phyloP scores from a whole-genome alignment of 53 echinoderm and acorn worm genomes.

The Arbacia lixula region DNA sequence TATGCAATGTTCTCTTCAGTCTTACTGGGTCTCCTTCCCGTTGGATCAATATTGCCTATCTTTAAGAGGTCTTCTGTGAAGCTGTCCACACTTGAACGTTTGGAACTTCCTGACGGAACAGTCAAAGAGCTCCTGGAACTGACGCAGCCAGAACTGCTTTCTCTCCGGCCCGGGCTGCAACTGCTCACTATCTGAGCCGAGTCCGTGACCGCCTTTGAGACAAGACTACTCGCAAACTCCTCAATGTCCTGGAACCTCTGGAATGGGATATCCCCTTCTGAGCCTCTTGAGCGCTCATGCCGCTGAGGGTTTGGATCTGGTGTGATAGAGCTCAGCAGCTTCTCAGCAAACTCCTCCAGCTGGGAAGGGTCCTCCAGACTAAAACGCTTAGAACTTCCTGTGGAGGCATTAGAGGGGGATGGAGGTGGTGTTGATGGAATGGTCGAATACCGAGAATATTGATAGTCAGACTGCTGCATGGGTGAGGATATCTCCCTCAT shows the following conservation, averaged over 20 bases:
- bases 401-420: constrained; percentile 61
- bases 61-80: constrained; percentile 94
- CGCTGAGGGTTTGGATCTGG: constrained; percentile 39
- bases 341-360: constrained; percentile 58
- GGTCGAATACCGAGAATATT: constrained; percentile 23
- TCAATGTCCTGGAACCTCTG: constrained; percentile 49
- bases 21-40: constrained; percentile 86
- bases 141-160: constrained; percentile 66
- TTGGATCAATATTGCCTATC: constrained; percentile 91
- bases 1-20: constrained; percentile 90
- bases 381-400: constrained; percentile 50
- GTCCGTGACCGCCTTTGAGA: constrained; percentile 66
- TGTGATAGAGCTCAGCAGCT: constrained; percentile 62
- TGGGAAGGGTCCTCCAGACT: constrained; percentile 47
- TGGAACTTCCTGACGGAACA: constrained; percentile 73
- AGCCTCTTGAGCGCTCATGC: constrained; percentile 5
- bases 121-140: constrained; percentile 75
- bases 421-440: constrained; percentile 55
- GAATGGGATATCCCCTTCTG: neutral
- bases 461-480: neutral
- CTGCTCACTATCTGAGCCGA: constrained; percentile 65
- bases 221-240: constrained; percentile 70
- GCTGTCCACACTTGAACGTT: constrained; percentile 84
- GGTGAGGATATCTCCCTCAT: constrained; percentile 8
- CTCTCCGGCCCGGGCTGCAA: constrained; percentile 41